These are phyloP conservation scores for Eidolon dupreanum DNA, from an alignment of 2,797 vertebrate species.

Conservation along the genomic window DNA sequence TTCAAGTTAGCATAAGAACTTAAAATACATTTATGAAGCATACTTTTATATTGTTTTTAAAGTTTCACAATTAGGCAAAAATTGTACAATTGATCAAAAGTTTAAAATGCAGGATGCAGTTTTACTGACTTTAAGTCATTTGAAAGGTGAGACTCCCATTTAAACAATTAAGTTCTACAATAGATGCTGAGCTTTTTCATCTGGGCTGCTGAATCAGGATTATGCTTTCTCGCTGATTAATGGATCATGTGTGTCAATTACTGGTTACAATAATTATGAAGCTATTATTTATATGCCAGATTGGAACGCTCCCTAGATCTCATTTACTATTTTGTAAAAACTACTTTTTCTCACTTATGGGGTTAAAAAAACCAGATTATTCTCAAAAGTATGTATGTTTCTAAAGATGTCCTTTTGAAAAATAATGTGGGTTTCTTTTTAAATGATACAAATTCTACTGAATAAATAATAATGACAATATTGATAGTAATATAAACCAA, in stretches of 20 bases:
- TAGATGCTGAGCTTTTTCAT: neutral
- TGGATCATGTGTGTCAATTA: neutral
- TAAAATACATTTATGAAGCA: neutral
- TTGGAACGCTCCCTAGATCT: neutral
- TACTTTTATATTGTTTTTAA: neutral
- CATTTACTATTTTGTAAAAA: neutral
- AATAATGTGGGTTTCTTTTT: neutral
- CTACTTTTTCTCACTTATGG: neutral
- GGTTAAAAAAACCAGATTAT: neutral
- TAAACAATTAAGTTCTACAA: neutral
- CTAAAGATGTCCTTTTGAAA: neutral
- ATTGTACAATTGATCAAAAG: neutral
- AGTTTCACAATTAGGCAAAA: neutral
- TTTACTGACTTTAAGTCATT: conserved; percentile 5
- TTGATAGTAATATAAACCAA: neutral
- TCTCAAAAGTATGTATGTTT: neutral
- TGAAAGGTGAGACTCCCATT: neutral
- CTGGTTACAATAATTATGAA: neutral
- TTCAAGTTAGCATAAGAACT: neutral
- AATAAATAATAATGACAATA: neutral
- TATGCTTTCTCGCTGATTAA: neutral
- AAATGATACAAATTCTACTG: neutral
- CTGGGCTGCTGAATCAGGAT: neutral
- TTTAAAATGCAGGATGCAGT: neutral
- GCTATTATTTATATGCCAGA: neutral